Percentiles rank a stretch among this genome's conserved stretches.
Evolutionary conservation across 2,888 invertebrate genomes (phyloP).

Genomic region (Scaptodrosophila latifasciaeformis): DNA sequence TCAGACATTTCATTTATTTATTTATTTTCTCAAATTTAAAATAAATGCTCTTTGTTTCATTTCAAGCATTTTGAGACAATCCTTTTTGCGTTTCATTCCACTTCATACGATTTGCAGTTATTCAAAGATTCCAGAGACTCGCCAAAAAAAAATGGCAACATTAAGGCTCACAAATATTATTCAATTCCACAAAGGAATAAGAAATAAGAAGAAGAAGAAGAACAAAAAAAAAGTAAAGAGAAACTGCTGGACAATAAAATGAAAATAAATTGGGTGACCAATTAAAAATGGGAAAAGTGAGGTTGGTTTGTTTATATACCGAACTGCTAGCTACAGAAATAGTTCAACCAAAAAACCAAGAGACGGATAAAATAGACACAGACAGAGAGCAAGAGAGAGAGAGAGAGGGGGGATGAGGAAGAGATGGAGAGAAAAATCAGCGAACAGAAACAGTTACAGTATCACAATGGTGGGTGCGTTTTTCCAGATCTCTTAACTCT

Average conservation of each 20-base stretch:
- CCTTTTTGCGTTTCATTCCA: neutral
- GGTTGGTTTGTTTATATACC: neutral
- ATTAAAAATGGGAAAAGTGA: neutral
- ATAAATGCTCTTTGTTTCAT: neutral
- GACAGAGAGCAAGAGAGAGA: neutral
- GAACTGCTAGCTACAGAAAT: no score
- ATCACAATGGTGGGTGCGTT: no score
- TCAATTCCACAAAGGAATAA: neutral
- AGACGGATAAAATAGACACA: neutral
- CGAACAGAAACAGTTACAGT: no score
- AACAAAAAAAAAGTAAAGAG: neutral
- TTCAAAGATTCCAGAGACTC: no score
- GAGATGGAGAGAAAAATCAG: no score
- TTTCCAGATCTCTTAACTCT: no score
- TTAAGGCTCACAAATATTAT: no score
- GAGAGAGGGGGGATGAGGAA: neutral
- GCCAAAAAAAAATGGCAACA: no score
- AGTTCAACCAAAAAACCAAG: no score
- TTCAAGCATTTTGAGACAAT: neutral
- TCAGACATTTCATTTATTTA: no score
- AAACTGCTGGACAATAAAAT: no score
- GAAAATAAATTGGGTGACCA: conserved; percentile 1
- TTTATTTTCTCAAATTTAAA: neutral
- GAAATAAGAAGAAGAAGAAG: neutral
- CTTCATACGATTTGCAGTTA: neutral